These are phyloP conservation scores for Enteromius trimaculatus DNA, from an alignment of 2,797 vertebrate species.

Conservation along the genomic window DNA sequence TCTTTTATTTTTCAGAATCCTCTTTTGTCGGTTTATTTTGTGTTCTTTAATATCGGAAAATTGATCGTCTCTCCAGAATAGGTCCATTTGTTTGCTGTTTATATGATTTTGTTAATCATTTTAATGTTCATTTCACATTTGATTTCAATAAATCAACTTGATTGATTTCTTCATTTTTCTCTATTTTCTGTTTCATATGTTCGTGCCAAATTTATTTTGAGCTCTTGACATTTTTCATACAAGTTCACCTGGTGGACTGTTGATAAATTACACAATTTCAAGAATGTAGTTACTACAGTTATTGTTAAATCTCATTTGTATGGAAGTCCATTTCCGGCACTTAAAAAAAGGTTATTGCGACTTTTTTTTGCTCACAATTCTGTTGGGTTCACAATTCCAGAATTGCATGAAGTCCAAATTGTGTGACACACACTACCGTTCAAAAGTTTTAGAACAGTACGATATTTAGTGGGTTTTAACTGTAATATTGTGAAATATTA, in stretches of 20 bases:
- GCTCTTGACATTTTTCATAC: neutral
- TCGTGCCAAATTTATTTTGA: neutral
- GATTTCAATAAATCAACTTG: constrained; percentile 50
- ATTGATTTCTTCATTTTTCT: constrained; percentile 30
- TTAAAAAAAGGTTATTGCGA: neutral
- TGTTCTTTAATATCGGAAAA: neutral
- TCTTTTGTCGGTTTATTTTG: neutral
- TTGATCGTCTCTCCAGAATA: neutral
- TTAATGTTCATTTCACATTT: constrained; percentile 21
- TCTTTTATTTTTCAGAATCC: neutral
- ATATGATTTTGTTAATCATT: neutral
- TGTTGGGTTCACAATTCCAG: neutral
- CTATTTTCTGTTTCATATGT: neutral
- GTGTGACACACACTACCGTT: no score
- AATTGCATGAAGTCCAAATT: neutral
- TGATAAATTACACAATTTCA: neutral
- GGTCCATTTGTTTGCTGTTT: neutral
- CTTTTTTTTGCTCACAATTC: neutral
- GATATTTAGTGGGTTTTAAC: no score
- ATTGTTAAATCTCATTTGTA: neutral
- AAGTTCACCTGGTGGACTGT: neutral
- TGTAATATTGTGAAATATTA: no score
- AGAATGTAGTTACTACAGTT: neutral
- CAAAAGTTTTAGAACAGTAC: no score
- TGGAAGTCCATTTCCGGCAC: neutral